Evolutionary conservation across 1,140 invertebrate genomes (phyloP), one percentile per base, ranked within the genome.

Genomic region (Drosophila lacteicornis): DNA sequence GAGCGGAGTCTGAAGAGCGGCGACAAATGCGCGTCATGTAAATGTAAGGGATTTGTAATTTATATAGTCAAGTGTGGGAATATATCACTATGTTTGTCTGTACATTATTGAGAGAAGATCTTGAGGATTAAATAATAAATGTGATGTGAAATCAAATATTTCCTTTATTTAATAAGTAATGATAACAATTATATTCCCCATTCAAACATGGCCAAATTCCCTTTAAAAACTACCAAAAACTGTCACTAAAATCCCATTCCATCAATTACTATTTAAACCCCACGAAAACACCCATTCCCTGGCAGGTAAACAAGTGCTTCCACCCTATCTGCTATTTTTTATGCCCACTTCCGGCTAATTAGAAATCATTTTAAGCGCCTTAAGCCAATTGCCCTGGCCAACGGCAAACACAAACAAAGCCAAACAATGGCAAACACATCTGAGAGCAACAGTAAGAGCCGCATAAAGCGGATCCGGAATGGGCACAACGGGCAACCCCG

Each of bases 341-440:
- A 55, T 38, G 50, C 17, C 27, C 59, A 60, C 55, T 59, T 68
- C 62, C 46, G 73, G 56, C 82, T 80, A 85, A 88, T 88, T 88
- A 90, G 86, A 90, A 88, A 90, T 79, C 78, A 90, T 88, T 85
- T 88, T 49, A 88, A 90, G 77, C 77, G 74, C 85, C 85, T 79
- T 88, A 75, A 79, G 84, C 84, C 84, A 88, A 88, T 88, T 90
- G 85, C 69, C 69, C 62, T 74, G 84, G 75, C 53, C 70, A 80
- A 51, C 80, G 53, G 45, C 36, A 51, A 12, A 36, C 40, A 46
- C 40, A 46, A 65, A 58, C 46, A 69, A 69, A 58, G 62, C 17
- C 46, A 36, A 36, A 36, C 33, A 36, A 36, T 36, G 33, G 33
- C 33, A 60, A 73, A 75, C 67, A 79, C 66, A 56, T 49, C 42